Percentiles rank a stretch among this genome's conserved stretches.
These are phyloP conservation scores for Neocloeon triangulifer DNA, from an alignment of 1,140 invertebrate genomes.

Conservation along the genomic window DNA sequence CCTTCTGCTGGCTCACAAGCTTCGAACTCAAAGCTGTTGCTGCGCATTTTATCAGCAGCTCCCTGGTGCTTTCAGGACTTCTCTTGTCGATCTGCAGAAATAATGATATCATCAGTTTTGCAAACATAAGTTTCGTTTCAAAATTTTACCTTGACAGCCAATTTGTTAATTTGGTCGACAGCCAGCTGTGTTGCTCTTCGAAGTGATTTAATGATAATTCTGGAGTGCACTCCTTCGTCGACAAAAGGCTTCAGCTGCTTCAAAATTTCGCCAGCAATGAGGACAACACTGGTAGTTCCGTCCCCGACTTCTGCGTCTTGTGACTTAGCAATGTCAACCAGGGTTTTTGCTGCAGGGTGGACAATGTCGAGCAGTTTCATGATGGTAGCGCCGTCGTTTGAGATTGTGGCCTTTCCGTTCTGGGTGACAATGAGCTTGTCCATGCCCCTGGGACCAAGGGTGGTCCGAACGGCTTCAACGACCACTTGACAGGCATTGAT, in stretches of 20 bases:
- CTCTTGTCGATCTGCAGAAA: conserved; percentile 32
- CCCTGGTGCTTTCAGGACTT: conserved; percentile 34
- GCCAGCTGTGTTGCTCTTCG: conserved; percentile 59
- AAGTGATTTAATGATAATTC: conserved; percentile 73
- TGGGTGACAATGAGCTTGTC: conserved; percentile 94
- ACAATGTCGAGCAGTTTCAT: conserved; percentile 93
- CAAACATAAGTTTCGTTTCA: no score
- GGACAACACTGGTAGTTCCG: conserved; percentile 90
- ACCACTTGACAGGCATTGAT: conserved; percentile 98
- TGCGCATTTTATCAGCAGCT: conserved; percentile 82
- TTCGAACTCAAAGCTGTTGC: conserved; percentile 92
- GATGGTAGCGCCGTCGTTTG: conserved; percentile 98
- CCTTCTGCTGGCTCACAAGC: conserved; percentile 83
- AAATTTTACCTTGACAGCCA: conserved; percentile 46
- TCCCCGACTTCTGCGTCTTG: conserved; percentile 99
- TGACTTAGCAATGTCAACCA: conserved; percentile 98
- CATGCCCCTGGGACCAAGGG: conserved; percentile 95
- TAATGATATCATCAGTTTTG: no score
- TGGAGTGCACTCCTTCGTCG: conserved; percentile 92
- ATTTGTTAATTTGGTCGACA: conserved; percentile 61
- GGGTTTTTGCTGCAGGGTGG: conserved; percentile 90
- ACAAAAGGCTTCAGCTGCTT: conserved; percentile 89
- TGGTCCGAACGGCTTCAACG: conserved; percentile 88
- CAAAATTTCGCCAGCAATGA: conserved; percentile 86
- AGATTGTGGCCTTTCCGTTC: conserved; percentile 81